phyloP scores from a whole-genome alignment of 2,113 vertebrate genomes.

The Atractosteus spatula region DNA sequence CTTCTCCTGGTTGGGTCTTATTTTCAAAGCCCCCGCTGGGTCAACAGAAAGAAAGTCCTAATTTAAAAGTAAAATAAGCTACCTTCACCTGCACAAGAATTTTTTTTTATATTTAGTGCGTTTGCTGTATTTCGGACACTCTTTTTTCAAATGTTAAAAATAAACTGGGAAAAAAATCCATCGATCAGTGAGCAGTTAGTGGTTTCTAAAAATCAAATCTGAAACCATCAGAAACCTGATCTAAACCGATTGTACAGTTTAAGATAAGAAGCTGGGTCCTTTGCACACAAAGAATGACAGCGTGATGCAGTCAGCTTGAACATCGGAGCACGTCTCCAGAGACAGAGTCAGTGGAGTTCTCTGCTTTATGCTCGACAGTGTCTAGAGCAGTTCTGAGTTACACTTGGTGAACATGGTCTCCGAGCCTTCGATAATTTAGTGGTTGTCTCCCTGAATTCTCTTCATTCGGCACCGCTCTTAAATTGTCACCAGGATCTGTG shows the following conservation, averaged over 20 bases:
- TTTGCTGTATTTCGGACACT: not conserved
- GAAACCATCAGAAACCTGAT: not conserved
- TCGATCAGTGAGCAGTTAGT: not conserved
- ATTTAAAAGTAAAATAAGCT: too few species aligned
- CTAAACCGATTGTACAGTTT: not conserved
- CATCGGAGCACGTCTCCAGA: not conserved
- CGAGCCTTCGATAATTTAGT: slow-evolving; percentile 6
- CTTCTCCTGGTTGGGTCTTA: too few species aligned
- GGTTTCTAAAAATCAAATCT: not conserved
- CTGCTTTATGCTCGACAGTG: not conserved
- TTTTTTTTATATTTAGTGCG: too few species aligned
- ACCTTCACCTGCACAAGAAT: too few species aligned
- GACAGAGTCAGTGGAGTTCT: slow-evolving; percentile 4
- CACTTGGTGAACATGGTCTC: slow-evolving; percentile 1
- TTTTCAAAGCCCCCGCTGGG: too few species aligned
- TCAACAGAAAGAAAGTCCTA: too few species aligned
- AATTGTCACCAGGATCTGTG: slow-evolving; percentile 4
- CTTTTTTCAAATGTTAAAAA: not conserved
- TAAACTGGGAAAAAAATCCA: not conserved
- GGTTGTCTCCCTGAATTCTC: slow-evolving; percentile 5
- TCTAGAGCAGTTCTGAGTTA: slow-evolving; percentile 11
- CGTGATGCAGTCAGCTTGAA: not conserved
- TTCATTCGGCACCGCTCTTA: not conserved
- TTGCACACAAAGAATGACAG: not conserved
- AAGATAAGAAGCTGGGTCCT: not conserved